Evolutionary conservation across 2,113 vertebrate genomes (phyloP).

Genomic region (Pelobates fuscus): DNA sequence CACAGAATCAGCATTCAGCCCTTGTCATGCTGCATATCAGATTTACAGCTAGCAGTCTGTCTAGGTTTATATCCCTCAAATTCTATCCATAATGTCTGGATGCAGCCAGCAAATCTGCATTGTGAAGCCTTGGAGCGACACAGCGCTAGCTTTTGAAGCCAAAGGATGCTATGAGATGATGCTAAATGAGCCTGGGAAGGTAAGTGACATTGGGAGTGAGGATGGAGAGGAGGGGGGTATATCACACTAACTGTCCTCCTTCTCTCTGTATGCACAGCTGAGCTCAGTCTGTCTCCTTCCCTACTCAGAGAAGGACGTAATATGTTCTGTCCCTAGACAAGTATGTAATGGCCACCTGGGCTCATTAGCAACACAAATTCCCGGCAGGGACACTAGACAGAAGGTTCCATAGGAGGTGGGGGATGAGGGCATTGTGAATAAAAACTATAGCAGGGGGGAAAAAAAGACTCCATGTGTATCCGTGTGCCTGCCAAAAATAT

Average conservation of each 20-base stretch:
- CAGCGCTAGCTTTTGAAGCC: slow-evolving; percentile 4
- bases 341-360: slow-evolving; percentile 58
- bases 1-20: slow-evolving; percentile 8
- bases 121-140: slow-evolving; percentile 2
- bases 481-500: no score
- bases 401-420: slow-evolving; percentile 9
- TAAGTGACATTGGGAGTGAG: slow-evolving; percentile 8
- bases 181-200: slow-evolving; percentile 17
- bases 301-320: not conserved
- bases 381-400: slow-evolving; percentile 44
- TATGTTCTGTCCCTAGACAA: slow-evolving; percentile 16
- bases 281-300: slow-evolving; percentile 21
- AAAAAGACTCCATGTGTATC: no score
- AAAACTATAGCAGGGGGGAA: no score
- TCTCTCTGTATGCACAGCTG: slow-evolving; percentile 16
- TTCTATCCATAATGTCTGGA: slow-evolving; percentile 5
- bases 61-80: not conserved
- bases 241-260: slow-evolving; percentile 6
- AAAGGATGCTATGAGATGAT: slow-evolving; percentile 13
- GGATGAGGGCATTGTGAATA: not conserved
- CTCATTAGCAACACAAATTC: slow-evolving; percentile 60
- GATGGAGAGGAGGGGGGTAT: not conserved
- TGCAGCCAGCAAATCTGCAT: slow-evolving; percentile 7
- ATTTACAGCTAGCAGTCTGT: not conserved
- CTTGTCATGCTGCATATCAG: not conserved